A percentile compares a stretch with the other conserved stretches of the same genome.
These are phyloP conservation scores for Nansenia antarctica DNA, from an alignment of 2,113 vertebrate genomes.

Conservation along the genomic window DNA sequence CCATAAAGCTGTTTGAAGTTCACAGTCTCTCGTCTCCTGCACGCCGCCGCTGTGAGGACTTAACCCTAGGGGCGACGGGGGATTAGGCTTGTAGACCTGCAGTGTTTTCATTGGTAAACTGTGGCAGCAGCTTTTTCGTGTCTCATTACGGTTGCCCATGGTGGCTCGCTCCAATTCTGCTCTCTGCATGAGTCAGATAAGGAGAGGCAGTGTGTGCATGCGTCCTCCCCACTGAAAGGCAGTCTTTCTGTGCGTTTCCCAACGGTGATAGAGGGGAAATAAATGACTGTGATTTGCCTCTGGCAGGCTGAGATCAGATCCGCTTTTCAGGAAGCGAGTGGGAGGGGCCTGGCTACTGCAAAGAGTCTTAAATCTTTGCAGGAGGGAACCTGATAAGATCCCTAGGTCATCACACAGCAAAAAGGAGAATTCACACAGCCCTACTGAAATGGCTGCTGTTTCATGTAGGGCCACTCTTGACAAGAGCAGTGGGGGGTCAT, in stretches of 20 bases:
- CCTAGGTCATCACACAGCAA: slow-evolving; percentile 8
- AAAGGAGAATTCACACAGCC: background rate
- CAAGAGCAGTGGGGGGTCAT: background rate
- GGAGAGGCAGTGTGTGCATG: slow-evolving; percentile 51
- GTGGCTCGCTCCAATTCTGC: slow-evolving; percentile 58
- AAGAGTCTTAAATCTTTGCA: slow-evolving; percentile 15
- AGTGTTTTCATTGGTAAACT: slow-evolving; percentile 71
- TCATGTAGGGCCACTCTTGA: background rate
- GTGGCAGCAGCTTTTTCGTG: slow-evolving; percentile 58
- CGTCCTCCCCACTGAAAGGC: slow-evolving; percentile 41
- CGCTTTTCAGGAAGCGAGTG: slow-evolving; percentile 28
- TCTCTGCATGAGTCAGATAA: slow-evolving; percentile 74
- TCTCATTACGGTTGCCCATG: slow-evolving; percentile 57
- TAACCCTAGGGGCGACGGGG: slow-evolving; percentile 50
- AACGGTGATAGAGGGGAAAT: slow-evolving; percentile 51
- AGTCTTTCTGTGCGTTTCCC: slow-evolving; percentile 49
- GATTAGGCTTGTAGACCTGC: slow-evolving; percentile 65
- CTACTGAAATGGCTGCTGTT: background rate
- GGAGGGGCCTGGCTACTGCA: slow-evolving; percentile 18
- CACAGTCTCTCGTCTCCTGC: slow-evolving; percentile 34
- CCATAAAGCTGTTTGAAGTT: slow-evolving; percentile 60
- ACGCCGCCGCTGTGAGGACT: slow-evolving; percentile 43
- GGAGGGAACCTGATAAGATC: slow-evolving; percentile 26
- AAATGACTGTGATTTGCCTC: slow-evolving; percentile 47
- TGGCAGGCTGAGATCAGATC: slow-evolving; percentile 41